Base-by-base conservation (phyloP, 2,888 invertebrate species). In the Synanthedon andrenaeformis region DNA sequence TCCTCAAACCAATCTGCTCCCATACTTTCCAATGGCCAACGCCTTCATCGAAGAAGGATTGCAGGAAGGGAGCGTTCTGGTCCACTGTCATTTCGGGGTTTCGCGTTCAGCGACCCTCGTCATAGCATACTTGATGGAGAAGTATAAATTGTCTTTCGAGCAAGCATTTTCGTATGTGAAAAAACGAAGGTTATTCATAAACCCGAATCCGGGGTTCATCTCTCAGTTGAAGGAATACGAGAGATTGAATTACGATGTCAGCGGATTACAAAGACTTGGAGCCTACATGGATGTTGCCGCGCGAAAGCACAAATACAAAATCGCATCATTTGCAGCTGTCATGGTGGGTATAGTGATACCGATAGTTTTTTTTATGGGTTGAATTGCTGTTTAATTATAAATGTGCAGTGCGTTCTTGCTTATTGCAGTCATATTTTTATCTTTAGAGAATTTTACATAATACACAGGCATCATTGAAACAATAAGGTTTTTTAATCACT, bases 61-160 rank as follows among this genome's bases (percentile, higher is more conserved):
- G 88, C 67, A 90, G 85, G 71, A 91, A 23, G 87, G 87, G 1
- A 84, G 92, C 68, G 95, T 97, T 48, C 89, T 98, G 71, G 93
- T 98, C 57, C 98, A 98, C 82, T 98, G 98, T 79, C 97, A 97
- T 72, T 97, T 97, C 52, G 98, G 98, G 53, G 95, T 98, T 52
- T 97, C 97, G 54, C 90, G 97, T 62, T 97, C 97, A 60, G 96
- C 97, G 58, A 97, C 97, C 58, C 92, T 98, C 73, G 96, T 96
- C 70, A 97, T 98, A 71, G 97, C 97, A 52, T 98, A 96, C 86
- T 91, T 97, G 66, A 97, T 98, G 95, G 93, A 94, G 67, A 94
- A 95, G 82, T 93, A 93, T 74, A 91, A 91, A 57, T 78, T 96
- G 76, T 91, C 93, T 45, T 94, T 94, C 89, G 90, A 94, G 50